Evolutionary conservation across 2,797 vertebrate genomes (phyloP).

Genomic region (Mormyrus hasselquistii): DNA sequence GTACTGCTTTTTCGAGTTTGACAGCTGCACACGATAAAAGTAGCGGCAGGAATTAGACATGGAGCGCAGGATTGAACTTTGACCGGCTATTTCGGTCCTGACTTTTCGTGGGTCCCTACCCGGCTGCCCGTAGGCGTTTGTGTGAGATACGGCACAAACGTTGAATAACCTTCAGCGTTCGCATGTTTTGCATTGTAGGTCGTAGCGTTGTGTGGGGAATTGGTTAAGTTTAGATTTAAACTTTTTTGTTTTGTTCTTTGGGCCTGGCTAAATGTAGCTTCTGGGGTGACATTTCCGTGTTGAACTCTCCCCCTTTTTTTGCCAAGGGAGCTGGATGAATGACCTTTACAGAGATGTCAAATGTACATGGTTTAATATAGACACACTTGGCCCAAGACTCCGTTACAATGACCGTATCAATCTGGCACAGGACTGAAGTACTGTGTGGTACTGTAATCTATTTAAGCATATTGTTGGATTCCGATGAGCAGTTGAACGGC

Average conservation of each 20-base stretch:
- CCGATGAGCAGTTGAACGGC: neutral
- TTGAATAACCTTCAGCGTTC: neutral
- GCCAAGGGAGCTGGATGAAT: slow-evolving; percentile 35
- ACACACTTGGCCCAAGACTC: slow-evolving; percentile 50
- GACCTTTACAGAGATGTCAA: slow-evolving; percentile 59
- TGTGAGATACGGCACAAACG: neutral
- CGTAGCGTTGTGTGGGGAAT: neutral
- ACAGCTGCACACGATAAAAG: neutral
- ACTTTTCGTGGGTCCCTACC: neutral
- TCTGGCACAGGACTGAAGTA: slow-evolving; percentile 34
- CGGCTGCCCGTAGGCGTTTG: neutral
- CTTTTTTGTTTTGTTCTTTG: slow-evolving; percentile 23
- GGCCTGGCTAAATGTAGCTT: slow-evolving; percentile 52
- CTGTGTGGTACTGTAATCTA: neutral
- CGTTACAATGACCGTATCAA: slow-evolving; percentile 58
- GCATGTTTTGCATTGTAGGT: neutral
- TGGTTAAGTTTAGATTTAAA: slow-evolving; percentile 33
- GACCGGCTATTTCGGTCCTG: neutral
- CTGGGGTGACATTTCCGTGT: slow-evolving; percentile 49
- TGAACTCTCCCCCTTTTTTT: slow-evolving; percentile 62
- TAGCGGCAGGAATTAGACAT: neutral
- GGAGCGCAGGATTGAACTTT: slow-evolving; percentile 3
- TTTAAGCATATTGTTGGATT: neutral
- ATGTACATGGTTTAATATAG: slow-evolving; percentile 59
- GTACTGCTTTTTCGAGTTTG: neutral